Conservation (phyloP, 2,113 vertebrate genomes). For the Pituophis catenifer region DNA sequence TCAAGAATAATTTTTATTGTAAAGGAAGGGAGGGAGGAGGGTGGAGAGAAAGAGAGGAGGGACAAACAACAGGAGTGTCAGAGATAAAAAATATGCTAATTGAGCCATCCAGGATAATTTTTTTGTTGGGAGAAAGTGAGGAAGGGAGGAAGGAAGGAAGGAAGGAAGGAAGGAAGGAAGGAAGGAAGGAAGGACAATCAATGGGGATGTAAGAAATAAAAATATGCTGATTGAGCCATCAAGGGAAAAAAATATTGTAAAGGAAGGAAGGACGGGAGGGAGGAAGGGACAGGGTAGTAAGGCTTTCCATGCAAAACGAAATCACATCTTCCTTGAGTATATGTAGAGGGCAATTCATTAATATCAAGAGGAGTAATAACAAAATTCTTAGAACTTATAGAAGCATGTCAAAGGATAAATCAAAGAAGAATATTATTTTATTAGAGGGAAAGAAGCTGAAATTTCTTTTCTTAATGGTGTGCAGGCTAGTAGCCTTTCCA, state of each 20-base stretch:
- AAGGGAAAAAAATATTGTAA: not conserved
- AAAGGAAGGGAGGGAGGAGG: too few relatives aligned
- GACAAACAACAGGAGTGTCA: too few relatives aligned
- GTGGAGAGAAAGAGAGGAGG: too few relatives aligned
- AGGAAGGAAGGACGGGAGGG: too few relatives aligned
- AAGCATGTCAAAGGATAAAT: not conserved
- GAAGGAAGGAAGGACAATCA: not conserved
- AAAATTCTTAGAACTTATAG: not conserved
- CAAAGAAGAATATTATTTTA: too few relatives aligned
- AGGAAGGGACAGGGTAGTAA: not conserved
- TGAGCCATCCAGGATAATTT: too few relatives aligned
- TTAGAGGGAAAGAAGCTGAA: not conserved
- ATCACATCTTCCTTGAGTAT: not conserved
- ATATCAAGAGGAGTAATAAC: not conserved
- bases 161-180: too few relatives aligned
- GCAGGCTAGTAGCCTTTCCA: not conserved
- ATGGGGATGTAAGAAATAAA: not conserved
- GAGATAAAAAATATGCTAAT: too few relatives aligned
- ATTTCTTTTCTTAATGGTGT: not conserved
- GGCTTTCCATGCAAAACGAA: not conserved
- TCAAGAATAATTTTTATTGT: not conserved
- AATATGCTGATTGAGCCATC: not conserved
- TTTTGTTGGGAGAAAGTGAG: too few relatives aligned
- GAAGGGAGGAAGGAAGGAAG: too few relatives aligned
- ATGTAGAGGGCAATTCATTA: not conserved